Base-by-base conservation (phyloP, 2,113 vertebrate genomes). In the Uropsilus gracilis region DNA sequence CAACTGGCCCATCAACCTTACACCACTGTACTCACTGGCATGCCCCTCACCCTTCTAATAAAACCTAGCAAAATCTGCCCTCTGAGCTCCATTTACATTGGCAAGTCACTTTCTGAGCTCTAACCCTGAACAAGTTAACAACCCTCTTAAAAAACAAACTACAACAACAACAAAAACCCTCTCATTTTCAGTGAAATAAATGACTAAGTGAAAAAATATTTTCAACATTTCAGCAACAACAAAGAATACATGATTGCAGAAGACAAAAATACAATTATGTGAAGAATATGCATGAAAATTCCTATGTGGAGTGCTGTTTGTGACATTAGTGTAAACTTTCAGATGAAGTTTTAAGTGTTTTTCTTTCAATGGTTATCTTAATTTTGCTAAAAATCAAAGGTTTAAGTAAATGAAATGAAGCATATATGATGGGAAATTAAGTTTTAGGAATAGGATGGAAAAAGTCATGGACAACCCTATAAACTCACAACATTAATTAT, bases 311-410 rank as follows among this genome's bases (percentile, higher is more conserved):
- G 17, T 30, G 80, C 55, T 84, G 3, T 61, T 64, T 89, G 39
- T 88, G 37, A 44, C 8, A 69, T 3, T 4, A 30, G 44, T 12
- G 44, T 6, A 16, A 1, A 7, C 48, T 5, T 2, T 82, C 11
- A 1, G 24, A 34, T 20, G 61, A 8, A 24, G 11, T 12, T 66
- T 50, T 46, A 42, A 53, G 8, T 46, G 7, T 66, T 92, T 39
- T 11, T 86, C 42, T 71, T 82, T 71, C 44, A 69, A 68, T 0
- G 1, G 2, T 73, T n/a, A 30, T 66, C 82, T 89, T 39, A 88
- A 42, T 53, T 91, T 80, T 81, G 82, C 73, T 39, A 82, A 66
- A 90, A 13, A 61, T 82, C 50, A 92, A 59, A 91, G 8, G 75
- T 86, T 30, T 68, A 84, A 76, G 11, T 6, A 88, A 88, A 92